A percentile compares a stretch with the other conserved stretches of the same genome.
Evolutionary conservation across 2,888 invertebrate genomes (phyloP).

Genomic region (Eumerus sabulonum): DNA sequence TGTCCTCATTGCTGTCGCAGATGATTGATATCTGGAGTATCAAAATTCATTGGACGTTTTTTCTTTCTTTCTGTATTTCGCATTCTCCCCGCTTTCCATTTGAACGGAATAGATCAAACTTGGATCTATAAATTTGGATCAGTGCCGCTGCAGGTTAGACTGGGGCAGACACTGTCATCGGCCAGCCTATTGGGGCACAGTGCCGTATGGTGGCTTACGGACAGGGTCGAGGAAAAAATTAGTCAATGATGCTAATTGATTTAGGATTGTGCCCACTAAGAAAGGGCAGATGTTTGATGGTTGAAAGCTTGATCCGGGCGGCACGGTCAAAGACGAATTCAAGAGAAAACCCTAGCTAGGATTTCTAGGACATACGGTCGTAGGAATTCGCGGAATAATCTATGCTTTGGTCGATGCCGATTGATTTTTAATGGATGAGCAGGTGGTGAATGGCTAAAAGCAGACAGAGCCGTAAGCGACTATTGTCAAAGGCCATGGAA

Average conservation of each 20-base stretch:
- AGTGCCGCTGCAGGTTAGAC: no score
- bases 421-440: not conserved
- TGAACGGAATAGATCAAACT: constrained; percentile 33
- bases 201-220: constrained; percentile 48
- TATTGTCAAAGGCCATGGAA: no score
- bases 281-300: constrained; percentile 64
- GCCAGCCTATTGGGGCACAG: constrained; percentile 11
- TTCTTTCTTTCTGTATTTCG: constrained; percentile 2
- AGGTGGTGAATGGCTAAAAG: constrained; percentile 2
- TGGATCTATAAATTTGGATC: constrained; percentile 48
- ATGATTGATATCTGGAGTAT: constrained; percentile 46
- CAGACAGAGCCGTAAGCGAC: no score
- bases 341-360: constrained; percentile 58
- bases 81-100: not conserved
- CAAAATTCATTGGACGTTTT: constrained; percentile 52
- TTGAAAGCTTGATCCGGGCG: constrained; percentile 58
- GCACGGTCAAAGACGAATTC: constrained; percentile 57
- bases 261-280: constrained; percentile 56
- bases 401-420: constrained; percentile 46
- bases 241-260: constrained; percentile 63
- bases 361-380: constrained; percentile 65
- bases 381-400: constrained; percentile 46
- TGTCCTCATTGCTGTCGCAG: constrained; percentile 4
- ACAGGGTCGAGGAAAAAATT: constrained; percentile 3
- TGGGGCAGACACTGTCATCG: not conserved